These are phyloP conservation scores for Napeogenes sylphis DNA, from an alignment of 2,888 invertebrate genomes.

Conservation along the genomic window DNA sequence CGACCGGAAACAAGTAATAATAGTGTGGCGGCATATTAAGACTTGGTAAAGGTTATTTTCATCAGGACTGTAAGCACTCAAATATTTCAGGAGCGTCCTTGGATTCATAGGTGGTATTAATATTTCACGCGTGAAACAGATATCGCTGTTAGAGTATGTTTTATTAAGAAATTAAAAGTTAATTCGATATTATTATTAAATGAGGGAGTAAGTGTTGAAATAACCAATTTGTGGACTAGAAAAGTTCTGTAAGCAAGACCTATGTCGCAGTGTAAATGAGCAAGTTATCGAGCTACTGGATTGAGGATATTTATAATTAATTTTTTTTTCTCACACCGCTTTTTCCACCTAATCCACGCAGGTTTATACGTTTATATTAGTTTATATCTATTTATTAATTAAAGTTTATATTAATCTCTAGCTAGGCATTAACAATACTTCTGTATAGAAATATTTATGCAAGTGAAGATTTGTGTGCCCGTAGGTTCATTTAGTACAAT, in stretches of 20 bases:
- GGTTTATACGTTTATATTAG: conserved; percentile 29
- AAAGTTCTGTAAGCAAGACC: too few species aligned
- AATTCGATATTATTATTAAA: conserved; percentile 11
- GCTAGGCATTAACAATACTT: too few species aligned
- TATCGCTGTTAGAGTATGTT: conserved; percentile 20
- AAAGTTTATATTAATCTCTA: too few species aligned
- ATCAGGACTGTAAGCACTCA: too few species aligned
- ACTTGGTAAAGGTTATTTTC: too few species aligned
- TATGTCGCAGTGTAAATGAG: conserved; percentile 21
- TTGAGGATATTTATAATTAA: conserved; percentile 17
- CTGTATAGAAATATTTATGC: too few species aligned
- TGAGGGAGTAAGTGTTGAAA: conserved; percentile 19
- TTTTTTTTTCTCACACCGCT: conserved; percentile 14
- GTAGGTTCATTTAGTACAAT: too few species aligned
- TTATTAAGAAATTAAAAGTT: conserved; percentile 21
- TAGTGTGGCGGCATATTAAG: conserved; percentile 15
- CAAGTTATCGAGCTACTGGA: conserved; percentile 26
- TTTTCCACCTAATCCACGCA: conserved; percentile 22
- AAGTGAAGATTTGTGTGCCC: too few species aligned
- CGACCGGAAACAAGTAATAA: conserved; percentile 15
- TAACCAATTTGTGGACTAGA: too few species aligned
- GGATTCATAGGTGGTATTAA: conserved; percentile 24
- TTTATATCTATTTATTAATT: too few species aligned
- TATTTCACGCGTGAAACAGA: too few species aligned
- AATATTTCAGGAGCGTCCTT: conserved; percentile 8